Evolutionary conservation across 2,113 vertebrate genomes (phyloP), one percentile per base, ranked within the genome.

Genomic region (Sebastes fasciatus): DNA sequence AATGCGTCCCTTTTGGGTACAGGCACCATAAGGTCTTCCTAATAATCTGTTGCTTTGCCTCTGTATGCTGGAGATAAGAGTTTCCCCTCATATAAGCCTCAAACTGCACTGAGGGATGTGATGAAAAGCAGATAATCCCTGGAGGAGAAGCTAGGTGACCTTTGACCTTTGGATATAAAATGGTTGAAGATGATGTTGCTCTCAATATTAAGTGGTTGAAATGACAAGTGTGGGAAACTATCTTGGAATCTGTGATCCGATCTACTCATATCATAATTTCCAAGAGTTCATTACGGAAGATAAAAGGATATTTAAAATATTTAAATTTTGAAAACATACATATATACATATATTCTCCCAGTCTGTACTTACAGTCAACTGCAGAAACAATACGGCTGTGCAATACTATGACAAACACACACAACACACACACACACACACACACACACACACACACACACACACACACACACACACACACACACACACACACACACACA

Each of bases 61-160:
- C 87, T 92, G 89, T 69, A 78, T 26, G 51, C 23, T 46, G 54
- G 67, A 89, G 91, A 92, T 91, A 91, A 91, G 86, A 89, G 61
- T 76, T 86, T 80, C 66, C 67, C 77, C 42, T 14, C 14, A 23
- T 62, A 67, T 42, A 80, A 73, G 76, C 77, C 77, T 85, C 45
- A 12, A 86, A 86, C 76, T 79, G 82, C 68, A 63, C 26, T 13
- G 77, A 85, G 40, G 52, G 83, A 86, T 55, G 75, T 13, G 69
- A 88, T 82, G 68, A 82, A 73, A 80, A 79, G 55, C 79, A 77
- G 74, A 86, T 89, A 83, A 87, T 88, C 86, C 86, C 74, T 51
- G 4, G 34, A 83, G 84, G 78, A 86, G 66, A 62, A 42, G 54
- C 21, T n/a, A 21, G 7, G 26, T 54, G 80, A 89, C 79, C 73